Evolutionary conservation across 2,888 invertebrate genomes (phyloP).

Genomic region (Drosophila tanythrix): DNA sequence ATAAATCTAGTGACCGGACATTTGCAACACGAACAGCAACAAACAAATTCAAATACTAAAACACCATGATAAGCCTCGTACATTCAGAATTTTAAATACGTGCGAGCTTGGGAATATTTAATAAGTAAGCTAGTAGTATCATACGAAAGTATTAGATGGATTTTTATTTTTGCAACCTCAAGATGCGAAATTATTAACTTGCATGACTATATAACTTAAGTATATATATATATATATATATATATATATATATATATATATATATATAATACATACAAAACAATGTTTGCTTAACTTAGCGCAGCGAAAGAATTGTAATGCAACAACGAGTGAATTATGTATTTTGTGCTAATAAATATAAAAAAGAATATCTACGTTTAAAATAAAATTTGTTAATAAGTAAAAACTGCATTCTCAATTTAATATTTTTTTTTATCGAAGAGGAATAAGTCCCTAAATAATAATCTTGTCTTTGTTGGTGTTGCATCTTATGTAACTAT

Average conservation of each 20-base stretch:
- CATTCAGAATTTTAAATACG: constrained; percentile 2
- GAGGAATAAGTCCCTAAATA: background rate
- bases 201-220: constrained; percentile 33
- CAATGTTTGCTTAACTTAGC: constrained; percentile 14
- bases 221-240: constrained; percentile 5
- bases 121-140: constrained; percentile 37
- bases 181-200: constrained; percentile 27
- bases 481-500: background rate
- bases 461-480: background rate
- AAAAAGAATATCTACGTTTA: constrained; percentile 38
- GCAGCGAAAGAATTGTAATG: constrained; percentile 8
- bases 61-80: constrained; percentile 11
- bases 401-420: background rate
- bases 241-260: background rate
- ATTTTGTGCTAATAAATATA: constrained; percentile 65
- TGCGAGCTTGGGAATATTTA: constrained; percentile 23
- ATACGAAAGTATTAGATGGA: constrained; percentile 70
- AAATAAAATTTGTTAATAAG: constrained; percentile 4
- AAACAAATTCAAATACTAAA: constrained; percentile 7
- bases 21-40: background rate
- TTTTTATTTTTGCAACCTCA: constrained; percentile 44
- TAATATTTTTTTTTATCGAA: background rate
- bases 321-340: constrained; percentile 68
- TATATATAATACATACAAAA: background rate
- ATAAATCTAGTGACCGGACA: background rate